Conservation (phyloP, 2,888 invertebrate genomes). For the Rhodophaea formosa region DNA sequence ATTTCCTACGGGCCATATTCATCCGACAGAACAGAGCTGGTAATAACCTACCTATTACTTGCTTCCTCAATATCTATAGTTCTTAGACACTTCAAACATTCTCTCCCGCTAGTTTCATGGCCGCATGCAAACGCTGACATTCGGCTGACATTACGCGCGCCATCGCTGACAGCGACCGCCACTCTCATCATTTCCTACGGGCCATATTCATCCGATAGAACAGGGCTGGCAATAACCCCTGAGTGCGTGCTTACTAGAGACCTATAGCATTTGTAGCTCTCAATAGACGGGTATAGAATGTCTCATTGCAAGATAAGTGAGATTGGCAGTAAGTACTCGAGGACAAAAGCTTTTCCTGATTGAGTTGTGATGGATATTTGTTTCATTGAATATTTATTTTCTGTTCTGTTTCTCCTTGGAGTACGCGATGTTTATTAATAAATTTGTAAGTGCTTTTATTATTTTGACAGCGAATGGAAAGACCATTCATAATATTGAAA, state of each 20-base stretch:
- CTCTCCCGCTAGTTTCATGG: constrained; percentile 23
- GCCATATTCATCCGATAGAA: constrained; percentile 64
- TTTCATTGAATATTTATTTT: constrained; percentile 1
- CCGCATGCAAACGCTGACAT: constrained; percentile 38
- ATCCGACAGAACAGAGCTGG: constrained; percentile 47
- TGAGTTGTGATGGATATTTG: constrained; percentile 10
- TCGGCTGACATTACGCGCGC: constrained; percentile 44
- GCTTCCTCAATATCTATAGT: too few relatives aligned
- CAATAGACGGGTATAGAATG: constrained; percentile 32
- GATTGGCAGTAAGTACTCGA: constrained; percentile 19
- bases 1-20: constrained; percentile 75
- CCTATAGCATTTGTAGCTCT: constrained; percentile 54
- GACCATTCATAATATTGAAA: too few relatives aligned
- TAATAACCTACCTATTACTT: constrained; percentile 41
- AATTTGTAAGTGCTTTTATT: constrained; percentile 33
- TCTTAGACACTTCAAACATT: too few relatives aligned
- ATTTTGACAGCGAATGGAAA: too few relatives aligned
- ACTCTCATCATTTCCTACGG: constrained; percentile 77
- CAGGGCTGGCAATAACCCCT: constrained; percentile 49
- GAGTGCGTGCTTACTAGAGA: constrained; percentile 58
- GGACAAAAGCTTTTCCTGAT: constrained; percentile 15
- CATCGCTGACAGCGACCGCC: constrained; percentile 48
- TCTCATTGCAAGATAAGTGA: constrained; percentile 18
- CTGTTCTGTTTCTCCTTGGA: neutral
- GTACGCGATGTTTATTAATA: neutral